phyloP scores from a whole-genome alignment of 2,888 invertebrate genomes.

The Acheta domesticus region DNA sequence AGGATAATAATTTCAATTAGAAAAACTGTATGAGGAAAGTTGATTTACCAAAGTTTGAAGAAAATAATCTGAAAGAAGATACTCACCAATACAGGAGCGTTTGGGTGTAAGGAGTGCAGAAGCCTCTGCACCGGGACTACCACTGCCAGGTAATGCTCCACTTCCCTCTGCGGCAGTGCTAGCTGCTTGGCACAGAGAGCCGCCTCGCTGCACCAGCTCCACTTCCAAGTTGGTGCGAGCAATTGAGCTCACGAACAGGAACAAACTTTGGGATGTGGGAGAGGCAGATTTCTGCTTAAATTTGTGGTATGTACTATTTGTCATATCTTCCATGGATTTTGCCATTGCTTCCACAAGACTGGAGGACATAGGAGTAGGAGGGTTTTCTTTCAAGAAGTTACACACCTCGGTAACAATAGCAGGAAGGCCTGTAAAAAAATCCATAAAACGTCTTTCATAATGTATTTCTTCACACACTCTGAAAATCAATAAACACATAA shows the following conservation, averaged over 20 bases:
- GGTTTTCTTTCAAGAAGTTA: slow-evolving; percentile 62
- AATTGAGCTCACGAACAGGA: slow-evolving; percentile 84
- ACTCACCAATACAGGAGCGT: slow-evolving; percentile 72
- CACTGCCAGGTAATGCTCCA: slow-evolving; percentile 42
- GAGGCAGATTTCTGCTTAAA: slow-evolving; percentile 66
- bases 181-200: slow-evolving; percentile 58
- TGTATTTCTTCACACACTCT: no score
- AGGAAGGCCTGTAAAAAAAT: slow-evolving; percentile 37
- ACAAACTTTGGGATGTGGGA: slow-evolving; percentile 66
- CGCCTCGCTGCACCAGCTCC: slow-evolving; percentile 86
- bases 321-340: slow-evolving; percentile 92
- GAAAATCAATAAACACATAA: no score
- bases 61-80: not conserved
- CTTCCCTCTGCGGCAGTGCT: slow-evolving; percentile 41
- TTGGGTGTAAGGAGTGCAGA: slow-evolving; percentile 68
- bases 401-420: slow-evolving; percentile 42
- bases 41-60: not conserved
- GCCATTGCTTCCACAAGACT: slow-evolving; percentile 83
- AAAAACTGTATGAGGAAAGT: no score
- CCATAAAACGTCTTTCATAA: slow-evolving; percentile 42
- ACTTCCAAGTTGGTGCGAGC: slow-evolving; percentile 90
- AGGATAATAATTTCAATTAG: no score
- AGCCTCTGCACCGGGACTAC: slow-evolving; percentile 47
- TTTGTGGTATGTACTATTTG: slow-evolving; percentile 78
- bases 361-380: slow-evolving; percentile 62